These are phyloP conservation scores for Megalurothrips usitatus DNA, from an alignment of 2,888 invertebrate genomes.

Conservation along the genomic window DNA sequence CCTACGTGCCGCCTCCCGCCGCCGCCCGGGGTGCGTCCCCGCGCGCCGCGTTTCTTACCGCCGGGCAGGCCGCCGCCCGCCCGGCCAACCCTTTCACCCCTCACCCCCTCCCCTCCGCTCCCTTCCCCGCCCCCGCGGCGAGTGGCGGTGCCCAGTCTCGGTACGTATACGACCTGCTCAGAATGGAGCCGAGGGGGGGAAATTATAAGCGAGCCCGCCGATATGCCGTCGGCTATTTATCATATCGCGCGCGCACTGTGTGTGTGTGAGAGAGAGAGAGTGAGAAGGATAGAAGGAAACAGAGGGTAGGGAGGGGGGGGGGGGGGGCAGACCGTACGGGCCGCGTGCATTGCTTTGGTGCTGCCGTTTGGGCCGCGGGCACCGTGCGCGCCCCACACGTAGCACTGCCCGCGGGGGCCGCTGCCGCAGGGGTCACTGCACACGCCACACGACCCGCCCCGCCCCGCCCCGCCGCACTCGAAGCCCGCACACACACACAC, in stretches of 20 bases:
- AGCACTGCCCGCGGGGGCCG: background rate
- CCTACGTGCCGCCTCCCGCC: background rate
- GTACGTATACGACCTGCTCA: background rate
- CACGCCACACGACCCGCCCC: too few relatives aligned
- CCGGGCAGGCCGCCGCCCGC: background rate
- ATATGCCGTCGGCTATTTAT: slow-evolving; percentile 1
- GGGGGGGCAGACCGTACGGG: background rate
- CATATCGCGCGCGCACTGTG: background rate
- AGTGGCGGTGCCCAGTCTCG: background rate
- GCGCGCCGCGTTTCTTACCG: background rate
- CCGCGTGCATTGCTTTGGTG: slow-evolving; percentile 3
- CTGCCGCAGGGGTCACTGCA: too few relatives aligned
- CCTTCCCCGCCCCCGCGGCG: background rate
- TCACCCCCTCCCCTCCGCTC: background rate
- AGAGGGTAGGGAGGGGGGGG: too few relatives aligned
- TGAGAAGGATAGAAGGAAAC: too few relatives aligned
- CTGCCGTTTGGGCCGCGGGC: background rate
- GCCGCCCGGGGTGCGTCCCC: background rate
- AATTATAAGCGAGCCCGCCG: slow-evolving; percentile 18
- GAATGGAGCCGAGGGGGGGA: background rate
- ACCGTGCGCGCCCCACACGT: too few relatives aligned
- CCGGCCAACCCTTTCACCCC: background rate
- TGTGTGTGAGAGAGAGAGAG: too few relatives aligned
- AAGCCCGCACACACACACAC: too few relatives aligned
- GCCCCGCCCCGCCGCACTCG: too few relatives aligned